Conservation (phyloP, 2,113 vertebrate genomes). For the Cairina moschata region DNA sequence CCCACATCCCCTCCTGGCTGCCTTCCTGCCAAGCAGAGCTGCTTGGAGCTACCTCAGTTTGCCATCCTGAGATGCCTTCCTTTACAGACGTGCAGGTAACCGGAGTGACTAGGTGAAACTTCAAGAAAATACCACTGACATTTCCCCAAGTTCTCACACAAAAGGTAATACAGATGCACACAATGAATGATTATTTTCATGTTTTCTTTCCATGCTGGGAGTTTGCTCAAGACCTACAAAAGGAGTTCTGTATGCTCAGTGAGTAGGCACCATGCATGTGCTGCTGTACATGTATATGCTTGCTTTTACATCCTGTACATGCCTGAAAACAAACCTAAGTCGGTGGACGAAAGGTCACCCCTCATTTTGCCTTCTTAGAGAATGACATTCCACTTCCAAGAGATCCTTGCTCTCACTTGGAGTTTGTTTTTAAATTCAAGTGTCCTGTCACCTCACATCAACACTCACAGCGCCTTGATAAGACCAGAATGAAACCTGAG, state of each 20-base stretch:
- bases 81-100: not conserved
- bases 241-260: not conserved
- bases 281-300: not conserved
- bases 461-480: not conserved
- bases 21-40: not conserved
- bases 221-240: not conserved
- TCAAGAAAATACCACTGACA: not conserved
- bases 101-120: not conserved
- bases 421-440: not conserved
- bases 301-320: not conserved
- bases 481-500: not conserved
- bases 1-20: not conserved
- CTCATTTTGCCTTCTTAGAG: not conserved
- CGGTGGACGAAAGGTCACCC: not conserved
- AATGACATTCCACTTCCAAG: not conserved
- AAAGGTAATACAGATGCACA: not conserved
- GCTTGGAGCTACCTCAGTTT: not conserved
- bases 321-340: not conserved
- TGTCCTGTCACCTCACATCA: not conserved
- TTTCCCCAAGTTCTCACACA: not conserved
- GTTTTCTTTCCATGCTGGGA: not conserved
- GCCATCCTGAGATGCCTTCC: not conserved
- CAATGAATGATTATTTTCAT: not conserved
- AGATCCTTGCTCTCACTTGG: not conserved
- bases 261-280: not conserved